phyloP scores from a whole-genome alignment of 2,888 invertebrate species.

The Latrodectus hesperus region DNA sequence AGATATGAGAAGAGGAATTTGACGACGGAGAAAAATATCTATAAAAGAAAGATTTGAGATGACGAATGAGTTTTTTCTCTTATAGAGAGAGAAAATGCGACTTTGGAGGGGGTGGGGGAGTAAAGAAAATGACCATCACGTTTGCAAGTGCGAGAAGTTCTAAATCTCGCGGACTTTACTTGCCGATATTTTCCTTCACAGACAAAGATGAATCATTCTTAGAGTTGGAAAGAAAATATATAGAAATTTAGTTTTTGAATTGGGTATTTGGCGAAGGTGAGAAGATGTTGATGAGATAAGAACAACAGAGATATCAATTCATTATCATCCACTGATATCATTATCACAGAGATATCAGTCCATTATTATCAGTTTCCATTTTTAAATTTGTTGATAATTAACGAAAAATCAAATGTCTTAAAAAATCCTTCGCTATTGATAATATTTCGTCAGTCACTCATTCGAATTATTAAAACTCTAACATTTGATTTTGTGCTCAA shows the following conservation, averaged over 20 bases:
- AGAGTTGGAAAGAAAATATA: not conserved
- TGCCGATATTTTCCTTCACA: constrained; percentile 49
- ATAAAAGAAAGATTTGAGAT: constrained; percentile 15
- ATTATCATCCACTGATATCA: no score
- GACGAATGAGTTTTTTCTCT: constrained; percentile 44
- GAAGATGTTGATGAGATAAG: not conserved
- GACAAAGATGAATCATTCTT: constrained; percentile 33
- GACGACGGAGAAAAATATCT: not conserved
- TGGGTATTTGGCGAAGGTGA: constrained; percentile 10
- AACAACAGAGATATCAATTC: no score
- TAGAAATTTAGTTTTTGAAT: constrained; percentile 10
- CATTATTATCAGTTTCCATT: no score
- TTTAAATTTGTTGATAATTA: no score
- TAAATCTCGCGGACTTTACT: constrained; percentile 61
- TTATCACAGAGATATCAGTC: no score
- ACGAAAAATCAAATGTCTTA: no score
- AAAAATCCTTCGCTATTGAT: no score
- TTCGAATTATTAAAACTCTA: no score
- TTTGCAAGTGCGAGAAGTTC: constrained; percentile 12
- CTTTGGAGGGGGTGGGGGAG: not conserved
- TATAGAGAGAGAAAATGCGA: constrained; percentile 40
- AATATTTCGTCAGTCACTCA: no score
- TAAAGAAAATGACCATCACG: constrained; percentile 36
- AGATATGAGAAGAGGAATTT: not conserved
- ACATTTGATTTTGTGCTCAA: no score